phyloP scores from a whole-genome alignment of 2,113 vertebrate species.

The Tenrec ecaudatus region DNA sequence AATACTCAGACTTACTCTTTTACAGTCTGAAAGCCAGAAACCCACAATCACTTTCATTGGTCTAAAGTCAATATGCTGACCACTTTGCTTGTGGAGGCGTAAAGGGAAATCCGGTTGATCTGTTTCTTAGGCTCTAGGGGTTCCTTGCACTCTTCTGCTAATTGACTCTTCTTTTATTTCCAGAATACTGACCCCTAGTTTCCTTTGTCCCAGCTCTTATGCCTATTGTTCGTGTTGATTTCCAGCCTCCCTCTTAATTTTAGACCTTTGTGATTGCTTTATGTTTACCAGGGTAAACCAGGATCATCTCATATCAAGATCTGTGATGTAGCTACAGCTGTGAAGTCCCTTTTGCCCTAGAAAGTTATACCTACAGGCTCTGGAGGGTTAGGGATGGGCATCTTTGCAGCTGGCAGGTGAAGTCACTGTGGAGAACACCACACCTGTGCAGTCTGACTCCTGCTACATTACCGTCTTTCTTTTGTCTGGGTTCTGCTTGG shows the following conservation, averaged over 20 bases:
- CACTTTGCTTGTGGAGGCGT: neutral
- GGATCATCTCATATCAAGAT: neutral
- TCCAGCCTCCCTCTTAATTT: neutral
- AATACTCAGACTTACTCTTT: no score
- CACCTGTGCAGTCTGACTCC: neutral
- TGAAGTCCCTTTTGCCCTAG: neutral
- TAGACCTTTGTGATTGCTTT: neutral
- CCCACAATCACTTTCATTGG: neutral
- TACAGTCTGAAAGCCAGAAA: neutral
- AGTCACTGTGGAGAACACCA: neutral
- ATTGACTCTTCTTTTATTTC: neutral
- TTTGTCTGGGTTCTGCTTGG: neutral
- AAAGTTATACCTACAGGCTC: neutral
- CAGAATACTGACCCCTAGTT: neutral
- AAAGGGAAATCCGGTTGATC: neutral
- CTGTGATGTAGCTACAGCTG: neutral
- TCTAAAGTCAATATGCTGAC: neutral
- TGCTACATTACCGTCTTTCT: neutral
- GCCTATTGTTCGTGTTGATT: neutral
- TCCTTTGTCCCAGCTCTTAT: neutral
- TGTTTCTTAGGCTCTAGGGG: neutral
- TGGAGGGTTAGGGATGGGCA: neutral
- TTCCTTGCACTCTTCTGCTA: neutral
- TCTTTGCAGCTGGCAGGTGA: neutral
- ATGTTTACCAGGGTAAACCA: neutral